phyloP scores from a whole-genome alignment of 37 sponge, comb jelly and placozoan genomes.

The Petrosia ficiformis region DNA sequence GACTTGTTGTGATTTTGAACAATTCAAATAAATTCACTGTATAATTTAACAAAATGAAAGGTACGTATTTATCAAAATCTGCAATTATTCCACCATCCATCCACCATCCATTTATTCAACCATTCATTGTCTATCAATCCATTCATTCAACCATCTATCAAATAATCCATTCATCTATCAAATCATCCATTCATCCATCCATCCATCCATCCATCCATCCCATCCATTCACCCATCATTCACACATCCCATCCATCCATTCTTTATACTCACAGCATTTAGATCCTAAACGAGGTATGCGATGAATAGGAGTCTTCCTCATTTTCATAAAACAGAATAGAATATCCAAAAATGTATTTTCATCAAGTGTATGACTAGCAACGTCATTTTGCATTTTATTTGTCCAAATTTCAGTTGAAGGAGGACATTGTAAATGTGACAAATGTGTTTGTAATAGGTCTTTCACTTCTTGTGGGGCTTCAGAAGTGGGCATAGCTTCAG shows the following conservation, averaged over 20 bases:
- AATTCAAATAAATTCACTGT: conserved; percentile 8
- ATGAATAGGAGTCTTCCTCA: neutral
- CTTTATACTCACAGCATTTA: neutral
- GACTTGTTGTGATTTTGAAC: neutral
- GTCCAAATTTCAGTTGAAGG: neutral
- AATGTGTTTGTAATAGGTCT: neutral
- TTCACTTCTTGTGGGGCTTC: neutral
- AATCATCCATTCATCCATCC: no score
- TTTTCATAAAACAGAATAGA: neutral
- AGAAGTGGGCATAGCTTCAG: neutral
- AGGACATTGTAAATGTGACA: neutral
- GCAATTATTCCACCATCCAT: no score
- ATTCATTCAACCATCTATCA: no score
- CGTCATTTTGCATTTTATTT: no score
- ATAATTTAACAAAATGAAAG: neutral
- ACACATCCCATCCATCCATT: no score
- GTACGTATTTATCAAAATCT: no score
- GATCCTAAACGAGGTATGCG: neutral
- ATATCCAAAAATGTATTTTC: neutral
- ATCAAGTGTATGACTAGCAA: neutral
- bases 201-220: no score
- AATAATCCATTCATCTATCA: no score
- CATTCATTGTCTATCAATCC: no score
- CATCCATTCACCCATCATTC: no score
- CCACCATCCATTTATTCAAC: no score